These are phyloP conservation scores for Oikopleura dioica DNA, from an alignment of 23 tunicate genomes.

Conservation along the genomic window DNA sequence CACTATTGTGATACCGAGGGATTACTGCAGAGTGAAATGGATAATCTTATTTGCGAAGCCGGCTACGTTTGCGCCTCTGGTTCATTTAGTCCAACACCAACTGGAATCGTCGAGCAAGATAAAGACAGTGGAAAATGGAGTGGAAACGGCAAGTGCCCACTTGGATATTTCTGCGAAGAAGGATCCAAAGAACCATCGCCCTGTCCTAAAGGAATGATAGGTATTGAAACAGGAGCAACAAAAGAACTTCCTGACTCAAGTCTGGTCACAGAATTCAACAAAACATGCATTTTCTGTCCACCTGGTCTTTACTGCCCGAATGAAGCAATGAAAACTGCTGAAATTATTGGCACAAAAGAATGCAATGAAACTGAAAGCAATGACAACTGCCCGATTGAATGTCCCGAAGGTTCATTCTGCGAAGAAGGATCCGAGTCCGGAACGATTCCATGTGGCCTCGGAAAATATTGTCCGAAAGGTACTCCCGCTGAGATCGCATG, in stretches of 20 bases:
- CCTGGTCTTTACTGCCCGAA: neutral
- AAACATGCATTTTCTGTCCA: neutral
- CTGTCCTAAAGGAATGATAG: neutral
- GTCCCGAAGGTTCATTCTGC: neutral
- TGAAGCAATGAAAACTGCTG: neutral
- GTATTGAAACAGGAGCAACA: neutral
- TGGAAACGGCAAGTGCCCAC: neutral
- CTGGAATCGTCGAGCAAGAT: neutral
- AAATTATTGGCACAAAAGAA: too few species aligned
- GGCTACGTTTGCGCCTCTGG: neutral
- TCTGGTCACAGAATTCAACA: neutral
- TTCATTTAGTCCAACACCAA: neutral
- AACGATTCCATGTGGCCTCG: constrained; percentile 14
- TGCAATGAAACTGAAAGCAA: neutral
- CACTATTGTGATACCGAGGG: constrained; percentile 28
- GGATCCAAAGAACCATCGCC: neutral
- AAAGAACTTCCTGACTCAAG: too few species aligned
- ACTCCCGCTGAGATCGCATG: neutral
- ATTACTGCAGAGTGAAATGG: neutral
- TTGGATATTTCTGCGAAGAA: neutral
- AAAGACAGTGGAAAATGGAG: neutral
- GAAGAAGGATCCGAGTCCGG: neutral
- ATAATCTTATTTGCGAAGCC: neutral
- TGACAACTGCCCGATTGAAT: neutral
- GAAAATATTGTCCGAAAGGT: constrained; percentile 32